phyloP scores from a whole-genome alignment of 2,113 vertebrate species.

The Archilochus colubris region DNA sequence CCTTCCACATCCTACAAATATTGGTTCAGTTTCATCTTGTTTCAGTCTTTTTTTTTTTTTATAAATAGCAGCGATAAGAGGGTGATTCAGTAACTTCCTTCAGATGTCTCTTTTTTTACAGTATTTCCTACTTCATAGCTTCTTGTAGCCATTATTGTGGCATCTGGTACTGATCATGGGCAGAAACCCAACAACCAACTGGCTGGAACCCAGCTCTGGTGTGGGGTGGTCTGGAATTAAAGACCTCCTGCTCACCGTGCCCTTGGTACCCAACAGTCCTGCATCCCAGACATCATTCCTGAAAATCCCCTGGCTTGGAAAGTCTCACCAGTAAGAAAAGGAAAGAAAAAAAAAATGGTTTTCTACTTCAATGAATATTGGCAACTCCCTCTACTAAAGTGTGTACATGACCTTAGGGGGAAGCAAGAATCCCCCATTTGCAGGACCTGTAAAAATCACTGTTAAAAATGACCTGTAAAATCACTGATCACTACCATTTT shows the following conservation, averaged over 20 bases:
- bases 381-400: not conserved
- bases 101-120: not conserved
- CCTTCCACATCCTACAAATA: not conserved
- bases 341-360: not conserved
- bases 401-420: not conserved
- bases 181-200: slow-evolving; percentile 2
- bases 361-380: not conserved
- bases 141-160: not conserved
- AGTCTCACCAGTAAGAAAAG: not conserved
- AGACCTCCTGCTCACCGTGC: not conserved
- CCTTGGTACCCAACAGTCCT: not conserved
- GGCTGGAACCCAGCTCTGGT: not conserved
- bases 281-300: not conserved
- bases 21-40: not conserved
- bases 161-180: not conserved
- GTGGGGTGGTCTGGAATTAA: not conserved
- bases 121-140: not conserved
- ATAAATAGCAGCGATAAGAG: not conserved
- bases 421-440: not conserved
- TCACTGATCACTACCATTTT: not conserved
- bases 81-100: not conserved
- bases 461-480: not conserved
- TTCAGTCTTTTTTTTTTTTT: not conserved
- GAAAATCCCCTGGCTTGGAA: not conserved
- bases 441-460: not conserved